phyloP scores from a whole-genome alignment of 2,888 invertebrate species.

The Trachelus troglodyta region DNA sequence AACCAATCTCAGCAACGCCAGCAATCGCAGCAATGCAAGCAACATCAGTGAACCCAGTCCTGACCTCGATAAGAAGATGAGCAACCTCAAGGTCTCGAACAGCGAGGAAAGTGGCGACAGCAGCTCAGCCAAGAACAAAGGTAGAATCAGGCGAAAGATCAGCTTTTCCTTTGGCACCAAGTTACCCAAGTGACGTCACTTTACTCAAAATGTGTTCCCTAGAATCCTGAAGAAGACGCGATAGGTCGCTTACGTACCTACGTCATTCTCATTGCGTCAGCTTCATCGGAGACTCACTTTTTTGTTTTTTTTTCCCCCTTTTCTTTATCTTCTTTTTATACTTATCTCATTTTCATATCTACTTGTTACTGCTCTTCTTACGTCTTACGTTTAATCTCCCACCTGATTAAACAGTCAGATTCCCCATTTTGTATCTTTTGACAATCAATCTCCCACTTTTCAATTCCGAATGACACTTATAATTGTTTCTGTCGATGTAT shows the following conservation, averaged over 20 bases:
- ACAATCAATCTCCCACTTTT: neutral
- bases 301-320: constrained; percentile 7
- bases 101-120: constrained; percentile 60
- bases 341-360: neutral
- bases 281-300: neutral
- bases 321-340: constrained; percentile 3
- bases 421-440: neutral
- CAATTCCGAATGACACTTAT: neutral
- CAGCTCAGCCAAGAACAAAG: constrained; percentile 69
- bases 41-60: constrained; percentile 40
- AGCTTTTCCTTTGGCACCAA: constrained; percentile 81
- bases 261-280: constrained; percentile 8
- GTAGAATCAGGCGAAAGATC: constrained; percentile 79
- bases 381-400: neutral
- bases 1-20: constrained; percentile 29
- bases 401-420: neutral
- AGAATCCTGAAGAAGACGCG: neutral
- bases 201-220: neutral
- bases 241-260: constrained; percentile 16
- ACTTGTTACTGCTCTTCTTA: neutral
- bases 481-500: constrained; percentile 26
- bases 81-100: constrained; percentile 17
- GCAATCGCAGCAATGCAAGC: constrained; percentile 31
- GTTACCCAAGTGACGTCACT: constrained; percentile 62
- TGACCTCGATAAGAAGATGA: constrained; percentile 41